A percentile compares a stretch with the other conserved stretches of the same genome.
These are phyloP conservation scores for Napeogenes inachia DNA, from an alignment of 2,888 invertebrate genomes.

Conservation along the genomic window DNA sequence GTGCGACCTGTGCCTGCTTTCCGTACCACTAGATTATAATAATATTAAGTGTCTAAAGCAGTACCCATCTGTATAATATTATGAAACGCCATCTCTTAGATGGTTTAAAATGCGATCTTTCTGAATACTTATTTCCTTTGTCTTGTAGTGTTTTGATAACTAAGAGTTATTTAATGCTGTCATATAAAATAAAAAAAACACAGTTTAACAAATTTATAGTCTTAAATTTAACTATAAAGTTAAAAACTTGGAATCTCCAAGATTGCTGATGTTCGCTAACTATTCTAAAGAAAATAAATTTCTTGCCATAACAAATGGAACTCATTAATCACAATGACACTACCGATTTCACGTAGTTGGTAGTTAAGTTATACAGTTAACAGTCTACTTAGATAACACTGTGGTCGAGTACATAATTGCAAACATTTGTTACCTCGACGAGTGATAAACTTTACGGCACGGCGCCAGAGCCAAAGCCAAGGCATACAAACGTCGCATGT, in stretches of 20 bases:
- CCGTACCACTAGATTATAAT: slow-evolving; percentile 43
- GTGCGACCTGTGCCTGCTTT: slow-evolving; percentile 54
- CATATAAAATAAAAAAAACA: slow-evolving; percentile 4
- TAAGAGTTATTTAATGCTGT: slow-evolving; percentile 6
- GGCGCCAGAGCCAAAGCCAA: slow-evolving; percentile 35
- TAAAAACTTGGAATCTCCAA: slow-evolving; percentile 3
- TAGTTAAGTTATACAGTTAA: slow-evolving; percentile 26
- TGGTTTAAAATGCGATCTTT: slow-evolving; percentile 3
- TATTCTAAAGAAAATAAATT: slow-evolving; percentile 7
- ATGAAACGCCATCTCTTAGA: slow-evolving; percentile 10
- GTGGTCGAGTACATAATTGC: slow-evolving; percentile 33
- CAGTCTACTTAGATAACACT: slow-evolving; percentile 32
- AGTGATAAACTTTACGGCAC: slow-evolving; percentile 34
- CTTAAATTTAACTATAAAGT: slow-evolving; percentile 11
- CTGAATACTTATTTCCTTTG: slow-evolving; percentile 3
- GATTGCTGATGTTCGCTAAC: slow-evolving; percentile 4
- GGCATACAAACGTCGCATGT: slow-evolving; percentile 45
- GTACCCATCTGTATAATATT: slow-evolving; percentile 12
- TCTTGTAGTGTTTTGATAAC: neutral
- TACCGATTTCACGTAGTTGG: slow-evolving; percentile 20
- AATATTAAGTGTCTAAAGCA: slow-evolving; percentile 27
- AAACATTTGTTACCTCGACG: slow-evolving; percentile 31
- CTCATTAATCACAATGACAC: slow-evolving; percentile 21
- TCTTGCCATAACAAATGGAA: slow-evolving; percentile 14
- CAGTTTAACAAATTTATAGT: slow-evolving; percentile 14